Conservation (phyloP, 2,113 vertebrate species). For the Cebus imitator region DNA sequence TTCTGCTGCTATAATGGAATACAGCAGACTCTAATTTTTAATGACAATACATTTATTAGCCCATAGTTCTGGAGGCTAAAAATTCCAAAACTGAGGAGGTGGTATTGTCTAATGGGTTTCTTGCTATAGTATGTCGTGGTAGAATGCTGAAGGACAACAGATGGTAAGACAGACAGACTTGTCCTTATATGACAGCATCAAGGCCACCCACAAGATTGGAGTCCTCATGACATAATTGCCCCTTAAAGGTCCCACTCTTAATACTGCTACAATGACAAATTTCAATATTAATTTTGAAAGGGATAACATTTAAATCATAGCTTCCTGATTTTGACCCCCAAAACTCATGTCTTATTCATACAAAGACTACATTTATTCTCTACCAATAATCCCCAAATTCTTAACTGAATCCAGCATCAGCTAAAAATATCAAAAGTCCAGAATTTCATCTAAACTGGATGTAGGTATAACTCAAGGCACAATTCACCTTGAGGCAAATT, state of each 20-base stretch:
- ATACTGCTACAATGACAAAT: not conserved
- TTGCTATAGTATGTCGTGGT: fast-evolving
- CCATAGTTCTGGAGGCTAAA: not conserved
- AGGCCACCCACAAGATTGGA: fast-evolving
- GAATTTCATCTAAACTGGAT: not conserved
- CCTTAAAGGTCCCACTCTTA: not conserved
- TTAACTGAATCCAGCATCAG: not conserved
- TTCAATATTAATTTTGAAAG: not conserved
- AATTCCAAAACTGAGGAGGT: not conserved
- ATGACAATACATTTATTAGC: not conserved
- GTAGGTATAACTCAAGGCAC: not conserved
- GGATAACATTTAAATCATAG: not conserved
- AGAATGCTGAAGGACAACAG: not conserved
- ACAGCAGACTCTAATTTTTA: not conserved
- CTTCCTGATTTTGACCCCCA: not conserved
- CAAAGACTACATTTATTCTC: not conserved
- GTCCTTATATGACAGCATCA: not conserved
- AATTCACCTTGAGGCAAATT: not conserved
- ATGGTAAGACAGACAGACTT: not conserved
- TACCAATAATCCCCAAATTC: no score
- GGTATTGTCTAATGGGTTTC: not conserved
- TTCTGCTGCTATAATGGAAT: not conserved
- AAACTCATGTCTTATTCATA: not conserved
- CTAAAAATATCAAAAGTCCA: not conserved
- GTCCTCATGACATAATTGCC: fast-evolving